Conservation (phyloP, 92 coral and sea anemone genomes). For the Meandrina meandrites region DNA sequence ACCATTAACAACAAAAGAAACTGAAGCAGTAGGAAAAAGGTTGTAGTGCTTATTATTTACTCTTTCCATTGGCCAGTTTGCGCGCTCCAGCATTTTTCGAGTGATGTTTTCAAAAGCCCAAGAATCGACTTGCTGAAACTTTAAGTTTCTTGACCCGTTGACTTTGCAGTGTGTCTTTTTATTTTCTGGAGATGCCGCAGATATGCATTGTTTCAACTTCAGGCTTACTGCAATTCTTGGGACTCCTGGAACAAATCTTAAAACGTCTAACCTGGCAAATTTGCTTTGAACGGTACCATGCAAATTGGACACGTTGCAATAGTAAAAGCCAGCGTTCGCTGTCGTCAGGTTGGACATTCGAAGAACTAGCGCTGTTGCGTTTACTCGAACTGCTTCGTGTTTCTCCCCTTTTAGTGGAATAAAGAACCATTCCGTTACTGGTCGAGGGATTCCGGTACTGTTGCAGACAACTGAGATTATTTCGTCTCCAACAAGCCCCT, state of each 20-base stretch:
- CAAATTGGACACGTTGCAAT: conserved; percentile 44
- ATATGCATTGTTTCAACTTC: not conserved
- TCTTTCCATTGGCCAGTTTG: not conserved
- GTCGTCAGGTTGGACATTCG: not conserved
- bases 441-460: conserved; percentile 50
- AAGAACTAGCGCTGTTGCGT: conserved; percentile 28
- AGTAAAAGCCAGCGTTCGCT: conserved; percentile 41
- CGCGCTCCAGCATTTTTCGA: not conserved
- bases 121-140: not conserved
- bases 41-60: not conserved
- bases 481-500: conserved; percentile 26
- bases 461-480: conserved; percentile 29
- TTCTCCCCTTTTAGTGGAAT: conserved; percentile 21
- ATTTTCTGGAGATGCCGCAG: not conserved
- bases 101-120: not conserved
- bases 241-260: conserved; percentile 33
- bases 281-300: conserved; percentile 39
- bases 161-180: not conserved
- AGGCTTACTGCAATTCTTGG: conserved; percentile 34
- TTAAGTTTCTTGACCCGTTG: not conserved
- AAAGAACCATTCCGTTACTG: conserved; percentile 55
- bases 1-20: conserved; percentile 19
- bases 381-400: conserved; percentile 7
- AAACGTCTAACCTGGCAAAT: conserved; percentile 43
- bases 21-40: conserved; percentile 21